phyloP scores from a whole-genome alignment of 2,888 invertebrate species.

The Parascotia fuliginaria region DNA sequence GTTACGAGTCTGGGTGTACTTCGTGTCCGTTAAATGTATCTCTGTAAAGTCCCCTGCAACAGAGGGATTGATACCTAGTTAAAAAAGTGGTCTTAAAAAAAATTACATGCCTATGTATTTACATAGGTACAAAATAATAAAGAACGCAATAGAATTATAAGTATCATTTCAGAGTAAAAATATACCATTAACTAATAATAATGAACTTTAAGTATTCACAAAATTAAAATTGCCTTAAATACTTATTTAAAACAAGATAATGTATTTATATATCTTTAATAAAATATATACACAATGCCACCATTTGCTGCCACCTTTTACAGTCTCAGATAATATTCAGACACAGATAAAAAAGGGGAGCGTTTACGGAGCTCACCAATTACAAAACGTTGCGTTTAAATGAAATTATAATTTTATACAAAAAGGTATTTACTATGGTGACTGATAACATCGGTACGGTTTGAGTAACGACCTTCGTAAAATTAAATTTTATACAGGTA shows the following conservation, averaged over 20 bases:
- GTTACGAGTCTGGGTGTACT: too few relatives aligned
- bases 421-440: slow-evolving; percentile 50
- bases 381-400: slow-evolving; percentile 52
- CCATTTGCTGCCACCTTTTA: slow-evolving; percentile 38
- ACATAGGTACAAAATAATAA: too few relatives aligned
- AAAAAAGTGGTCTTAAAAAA: too few relatives aligned
- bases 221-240: not conserved
- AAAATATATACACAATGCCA: slow-evolving; percentile 25
- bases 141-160: too few relatives aligned
- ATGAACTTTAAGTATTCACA: too few relatives aligned
- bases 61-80: too few relatives aligned
- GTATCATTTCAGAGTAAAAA: too few relatives aligned
- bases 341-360: slow-evolving; percentile 44
- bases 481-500: slow-evolving; percentile 25
- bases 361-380: slow-evolving; percentile 52
- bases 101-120: too few relatives aligned
- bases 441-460: slow-evolving; percentile 47
- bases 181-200: too few relatives aligned
- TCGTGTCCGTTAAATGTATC: too few relatives aligned
- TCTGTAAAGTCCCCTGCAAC: too few relatives aligned
- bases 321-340: slow-evolving; percentile 40
- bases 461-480: slow-evolving; percentile 37
- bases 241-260: not conserved
- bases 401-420: slow-evolving; percentile 63
- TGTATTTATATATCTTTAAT: slow-evolving; percentile 12